Percentiles rank a stretch among this genome's conserved stretches.
These are phyloP conservation scores for Saccostrea cuccullata DNA, from an alignment of 1,140 invertebrate genomes.

Conservation along the genomic window DNA sequence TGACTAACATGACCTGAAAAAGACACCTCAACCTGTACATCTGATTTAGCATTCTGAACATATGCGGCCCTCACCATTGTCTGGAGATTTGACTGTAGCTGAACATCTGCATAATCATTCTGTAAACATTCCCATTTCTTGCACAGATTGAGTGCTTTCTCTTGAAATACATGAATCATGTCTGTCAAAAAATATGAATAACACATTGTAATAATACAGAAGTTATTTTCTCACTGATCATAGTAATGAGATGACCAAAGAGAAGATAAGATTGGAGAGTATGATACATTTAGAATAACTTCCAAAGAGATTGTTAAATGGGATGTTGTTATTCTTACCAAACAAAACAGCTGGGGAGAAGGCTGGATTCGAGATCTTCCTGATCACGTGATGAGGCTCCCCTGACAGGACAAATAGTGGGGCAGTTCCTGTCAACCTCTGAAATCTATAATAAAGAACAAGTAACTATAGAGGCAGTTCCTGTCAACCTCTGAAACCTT, in stretches of 20 bases:
- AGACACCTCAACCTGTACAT: no score
- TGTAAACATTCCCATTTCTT: constrained; percentile 41
- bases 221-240: no score
- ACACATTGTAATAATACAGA: no score
- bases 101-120: constrained; percentile 40
- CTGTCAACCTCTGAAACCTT: no score
- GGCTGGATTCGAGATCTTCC: constrained; percentile 58
- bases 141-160: constrained; percentile 41
- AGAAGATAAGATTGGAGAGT: no score
- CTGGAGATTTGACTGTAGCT: constrained; percentile 53
- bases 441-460: neutral
- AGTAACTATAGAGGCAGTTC: neutral
- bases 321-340: constrained; percentile 40
- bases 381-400: constrained; percentile 59
- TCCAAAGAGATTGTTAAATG: neutral
- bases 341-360: constrained; percentile 55
- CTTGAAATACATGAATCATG: constrained; percentile 57
- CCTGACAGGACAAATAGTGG: constrained; percentile 56
- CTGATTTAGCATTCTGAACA: no score
- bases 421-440: constrained; percentile 11
- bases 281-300: no score
- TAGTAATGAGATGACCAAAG: no score
- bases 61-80: constrained; percentile 49
- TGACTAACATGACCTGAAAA: no score
- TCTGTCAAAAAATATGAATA: constrained; percentile 7